Conservation (phyloP, 2,797 vertebrate species). For the Notolepis coatsorum region DNA sequence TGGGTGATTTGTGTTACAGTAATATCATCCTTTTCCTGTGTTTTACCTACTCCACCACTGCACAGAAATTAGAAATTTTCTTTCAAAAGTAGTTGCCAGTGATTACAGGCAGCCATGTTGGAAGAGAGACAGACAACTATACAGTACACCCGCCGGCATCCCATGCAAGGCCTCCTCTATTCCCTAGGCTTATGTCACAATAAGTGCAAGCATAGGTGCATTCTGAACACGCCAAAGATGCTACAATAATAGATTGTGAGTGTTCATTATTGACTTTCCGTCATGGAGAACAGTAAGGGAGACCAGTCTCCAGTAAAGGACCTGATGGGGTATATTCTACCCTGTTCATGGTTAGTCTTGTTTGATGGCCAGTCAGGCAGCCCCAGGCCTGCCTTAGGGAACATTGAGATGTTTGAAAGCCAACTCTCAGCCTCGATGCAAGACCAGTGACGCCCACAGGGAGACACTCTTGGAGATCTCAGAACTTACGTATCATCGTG, state of each 20-base stretch:
- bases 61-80: too few relatives aligned
- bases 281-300: slow-evolving; percentile 53
- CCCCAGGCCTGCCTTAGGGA: slow-evolving; percentile 69
- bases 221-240: slow-evolving; percentile 28
- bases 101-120: too few relatives aligned
- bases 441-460: slow-evolving; percentile 54
- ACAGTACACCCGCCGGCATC: too few relatives aligned
- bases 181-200: too few relatives aligned
- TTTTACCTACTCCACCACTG: too few relatives aligned
- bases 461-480: slow-evolving; percentile 53
- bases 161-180: too few relatives aligned
- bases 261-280: slow-evolving; percentile 48
- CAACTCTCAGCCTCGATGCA: slow-evolving; percentile 62
- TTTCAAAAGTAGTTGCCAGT: too few relatives aligned
- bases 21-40: too few relatives aligned
- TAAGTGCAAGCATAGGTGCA: too few relatives aligned
- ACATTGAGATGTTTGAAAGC: slow-evolving; percentile 60
- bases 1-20: too few relatives aligned
- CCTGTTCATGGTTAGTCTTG: slow-evolving; percentile 54
- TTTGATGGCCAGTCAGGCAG: slow-evolving; percentile 72
- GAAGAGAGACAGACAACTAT: too few relatives aligned
- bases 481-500: slow-evolving; percentile 42
- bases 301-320: slow-evolving; percentile 52
- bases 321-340: slow-evolving; percentile 59
- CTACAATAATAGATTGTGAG: slow-evolving; percentile 46